Evolutionary conservation across 2,888 invertebrate species (phyloP).

Genomic region (Sclerodermus sp.): DNA sequence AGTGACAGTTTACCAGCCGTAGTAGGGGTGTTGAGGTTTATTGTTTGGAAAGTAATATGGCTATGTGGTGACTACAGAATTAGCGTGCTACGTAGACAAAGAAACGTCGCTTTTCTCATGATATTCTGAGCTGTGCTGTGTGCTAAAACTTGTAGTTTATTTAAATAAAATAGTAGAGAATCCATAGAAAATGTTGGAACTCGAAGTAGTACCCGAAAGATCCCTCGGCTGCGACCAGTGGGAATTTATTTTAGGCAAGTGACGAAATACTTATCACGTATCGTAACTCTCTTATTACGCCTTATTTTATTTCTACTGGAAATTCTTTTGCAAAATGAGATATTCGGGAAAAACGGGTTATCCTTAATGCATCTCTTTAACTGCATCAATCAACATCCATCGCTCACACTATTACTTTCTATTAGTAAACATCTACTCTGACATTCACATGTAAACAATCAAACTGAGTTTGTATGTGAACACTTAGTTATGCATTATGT

Average conservation of each 20-base stretch:
- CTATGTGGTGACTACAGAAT: constrained; percentile 50
- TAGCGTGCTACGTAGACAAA: constrained; percentile 44
- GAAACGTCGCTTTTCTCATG: constrained; percentile 52
- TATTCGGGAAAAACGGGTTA: neutral
- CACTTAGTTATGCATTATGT: constrained; percentile 37
- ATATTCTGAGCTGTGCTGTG: constrained; percentile 34
- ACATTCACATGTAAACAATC: constrained; percentile 50
- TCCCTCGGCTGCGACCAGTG: constrained; percentile 96
- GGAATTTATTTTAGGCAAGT: constrained; percentile 95
- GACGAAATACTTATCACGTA: constrained; percentile 31
- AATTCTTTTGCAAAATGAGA: neutral
- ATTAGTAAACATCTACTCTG: constrained; percentile 41
- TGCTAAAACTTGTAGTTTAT: constrained; percentile 26
- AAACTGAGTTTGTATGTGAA: constrained; percentile 26
- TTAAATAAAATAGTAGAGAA: constrained; percentile 13
- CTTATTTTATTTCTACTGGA: too few relatives aligned
- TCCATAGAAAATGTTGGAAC: constrained; percentile 80
- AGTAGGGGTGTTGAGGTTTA: constrained; percentile 24
- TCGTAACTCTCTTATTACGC: neutral
- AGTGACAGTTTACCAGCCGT: constrained; percentile 52
- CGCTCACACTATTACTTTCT: constrained; percentile 12
- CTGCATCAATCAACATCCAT: neutral
- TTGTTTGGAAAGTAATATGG: constrained; percentile 55
- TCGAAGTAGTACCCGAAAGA: constrained; percentile 94
- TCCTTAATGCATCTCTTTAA: neutral